These are phyloP conservation scores for Saguinus midas DNA, from an alignment of 2,113 vertebrate genomes.

Conservation along the genomic window DNA sequence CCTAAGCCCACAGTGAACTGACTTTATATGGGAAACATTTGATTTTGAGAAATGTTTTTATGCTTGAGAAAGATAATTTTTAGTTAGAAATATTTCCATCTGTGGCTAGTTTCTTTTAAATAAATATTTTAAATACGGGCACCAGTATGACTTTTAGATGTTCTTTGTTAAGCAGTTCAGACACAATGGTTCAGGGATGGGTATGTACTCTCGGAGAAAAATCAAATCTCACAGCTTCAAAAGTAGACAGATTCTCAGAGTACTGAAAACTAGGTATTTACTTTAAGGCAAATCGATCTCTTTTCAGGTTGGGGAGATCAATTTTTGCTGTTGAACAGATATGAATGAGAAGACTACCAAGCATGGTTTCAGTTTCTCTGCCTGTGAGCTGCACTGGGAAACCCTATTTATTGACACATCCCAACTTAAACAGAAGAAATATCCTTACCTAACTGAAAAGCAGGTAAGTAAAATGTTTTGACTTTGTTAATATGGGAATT, in stretches of 20 bases:
- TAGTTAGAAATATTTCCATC: constrained; percentile 84
- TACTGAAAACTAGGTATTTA: not conserved
- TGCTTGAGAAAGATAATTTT: constrained; percentile 80
- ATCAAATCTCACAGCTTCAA: not conserved
- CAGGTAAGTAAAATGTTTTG: not conserved
- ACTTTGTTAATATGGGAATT: not conserved
- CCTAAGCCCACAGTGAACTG: constrained; percentile 44
- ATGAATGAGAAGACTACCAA: not conserved
- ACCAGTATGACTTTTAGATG: not conserved
- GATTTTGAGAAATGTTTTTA: constrained; percentile 67
- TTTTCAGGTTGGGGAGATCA: not conserved
- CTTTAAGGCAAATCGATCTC: not conserved
- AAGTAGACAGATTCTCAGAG: not conserved
- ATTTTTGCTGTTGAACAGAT: not conserved
- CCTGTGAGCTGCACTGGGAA: not conserved
- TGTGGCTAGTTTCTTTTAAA: constrained; percentile 77
- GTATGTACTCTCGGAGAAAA: not conserved
- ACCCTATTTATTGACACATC: not conserved
- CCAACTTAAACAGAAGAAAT: not conserved
- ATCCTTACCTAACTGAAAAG: not conserved
- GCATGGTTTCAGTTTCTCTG: not conserved
- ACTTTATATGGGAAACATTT: constrained; percentile 56
- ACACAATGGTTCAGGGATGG: not conserved
- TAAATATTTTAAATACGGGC: constrained; percentile 56
- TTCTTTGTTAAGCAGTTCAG: not conserved